A percentile compares a stretch with the other conserved stretches of the same genome.
Conservation (phyloP, 30 jellyfish, hydroid and myxozoan species). For the Chrysaora quinquecirrha region DNA sequence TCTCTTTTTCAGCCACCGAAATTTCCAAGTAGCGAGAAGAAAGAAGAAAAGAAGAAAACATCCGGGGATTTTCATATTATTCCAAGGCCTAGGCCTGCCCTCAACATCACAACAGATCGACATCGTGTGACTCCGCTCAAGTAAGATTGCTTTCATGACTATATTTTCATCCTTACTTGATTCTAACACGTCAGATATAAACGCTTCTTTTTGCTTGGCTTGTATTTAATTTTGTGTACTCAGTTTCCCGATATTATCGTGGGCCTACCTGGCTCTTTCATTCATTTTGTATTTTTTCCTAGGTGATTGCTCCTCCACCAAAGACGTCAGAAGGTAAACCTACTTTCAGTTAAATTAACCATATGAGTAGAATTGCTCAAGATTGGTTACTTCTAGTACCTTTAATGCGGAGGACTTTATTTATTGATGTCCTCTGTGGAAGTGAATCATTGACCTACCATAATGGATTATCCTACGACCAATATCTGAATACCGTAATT, state of each 20-base stretch:
- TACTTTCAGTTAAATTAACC: too few species aligned
- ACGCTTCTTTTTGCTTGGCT: background rate
- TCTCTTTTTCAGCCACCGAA: slow-evolving; percentile 66
- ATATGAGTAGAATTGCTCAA: too few species aligned
- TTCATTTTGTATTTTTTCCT: background rate
- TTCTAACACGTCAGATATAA: background rate
- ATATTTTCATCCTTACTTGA: too few species aligned
- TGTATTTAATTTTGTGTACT: background rate
- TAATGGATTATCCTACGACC: too few species aligned
- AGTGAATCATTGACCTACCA: too few species aligned
- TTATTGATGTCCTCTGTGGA: too few species aligned
- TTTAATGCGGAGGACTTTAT: too few species aligned
- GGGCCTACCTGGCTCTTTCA: background rate
- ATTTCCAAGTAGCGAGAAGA: slow-evolving; percentile 45
- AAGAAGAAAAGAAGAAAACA: slow-evolving; percentile 52
- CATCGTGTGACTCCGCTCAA: slow-evolving; percentile 67
- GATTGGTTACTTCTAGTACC: too few species aligned
- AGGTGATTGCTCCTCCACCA: slow-evolving; percentile 72
- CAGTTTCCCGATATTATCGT: background rate
- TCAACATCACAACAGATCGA: slow-evolving; percentile 68
- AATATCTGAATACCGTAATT: too few species aligned
- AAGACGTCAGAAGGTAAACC: slow-evolving; percentile 67
- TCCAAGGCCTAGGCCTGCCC: slow-evolving; percentile 72
- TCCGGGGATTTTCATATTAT: slow-evolving; percentile 50
- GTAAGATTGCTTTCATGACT: too few species aligned